Conservation (phyloP, 92 coral and sea anemone genomes). For the Anthopleura xanthogrammica region DNA sequence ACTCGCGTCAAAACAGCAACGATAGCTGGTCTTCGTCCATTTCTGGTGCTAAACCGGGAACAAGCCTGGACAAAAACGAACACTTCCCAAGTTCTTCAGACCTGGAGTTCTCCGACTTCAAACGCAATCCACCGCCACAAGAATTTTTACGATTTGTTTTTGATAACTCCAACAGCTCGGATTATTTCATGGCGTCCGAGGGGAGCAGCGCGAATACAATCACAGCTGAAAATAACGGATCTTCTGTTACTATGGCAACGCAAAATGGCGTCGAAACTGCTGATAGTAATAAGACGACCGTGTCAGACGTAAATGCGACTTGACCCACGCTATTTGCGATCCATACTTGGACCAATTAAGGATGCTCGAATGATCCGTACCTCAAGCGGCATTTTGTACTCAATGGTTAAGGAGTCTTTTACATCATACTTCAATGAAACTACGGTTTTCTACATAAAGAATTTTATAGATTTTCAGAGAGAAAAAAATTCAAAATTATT, state of each 20-base stretch:
- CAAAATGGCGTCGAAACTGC: constrained; percentile 1
- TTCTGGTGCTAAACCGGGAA: constrained; percentile 52
- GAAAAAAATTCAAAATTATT: neutral
- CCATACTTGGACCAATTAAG: neutral
- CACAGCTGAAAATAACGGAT: constrained; percentile 18
- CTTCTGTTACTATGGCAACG: constrained; percentile 21
- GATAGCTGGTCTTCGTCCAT: constrained; percentile 56
- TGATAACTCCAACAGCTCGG: constrained; percentile 63
- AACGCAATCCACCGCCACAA: constrained; percentile 74
- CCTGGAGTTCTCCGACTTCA: constrained; percentile 53
- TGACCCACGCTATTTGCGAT: neutral
- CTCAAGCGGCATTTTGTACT: neutral
- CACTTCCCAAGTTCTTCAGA: constrained; percentile 45
- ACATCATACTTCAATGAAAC: too few relatives aligned
- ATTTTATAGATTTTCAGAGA: neutral
- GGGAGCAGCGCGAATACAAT: constrained; percentile 18
- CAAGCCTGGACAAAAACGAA: constrained; percentile 45
- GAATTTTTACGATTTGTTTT: constrained; percentile 82
- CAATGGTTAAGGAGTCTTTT: neutral
- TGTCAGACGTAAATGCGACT: neutral
- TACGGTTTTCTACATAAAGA: neutral
- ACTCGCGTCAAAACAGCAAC: constrained; percentile 50
- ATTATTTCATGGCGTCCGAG: constrained; percentile 45
- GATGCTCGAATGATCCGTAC: neutral
- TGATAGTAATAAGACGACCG: neutral